These are phyloP conservation scores for Amaurobius ferox DNA, from an alignment of 2,888 invertebrate genomes.

Conservation along the genomic window DNA sequence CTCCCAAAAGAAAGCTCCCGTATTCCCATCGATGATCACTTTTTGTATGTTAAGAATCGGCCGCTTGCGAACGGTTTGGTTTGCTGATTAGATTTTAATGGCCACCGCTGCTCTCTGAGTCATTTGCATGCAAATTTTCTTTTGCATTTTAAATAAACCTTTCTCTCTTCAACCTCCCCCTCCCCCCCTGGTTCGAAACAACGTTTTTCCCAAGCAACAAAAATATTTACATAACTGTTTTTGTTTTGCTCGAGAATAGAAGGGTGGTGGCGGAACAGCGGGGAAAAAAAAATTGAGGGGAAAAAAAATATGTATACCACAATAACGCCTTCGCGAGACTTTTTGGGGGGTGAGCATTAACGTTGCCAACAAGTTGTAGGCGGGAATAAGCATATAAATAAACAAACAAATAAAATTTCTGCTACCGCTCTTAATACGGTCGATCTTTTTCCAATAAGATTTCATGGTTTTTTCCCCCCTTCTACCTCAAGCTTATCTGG, in stretches of 20 bases:
- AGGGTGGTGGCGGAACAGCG: background rate
- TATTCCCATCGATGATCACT: constrained; percentile 60
- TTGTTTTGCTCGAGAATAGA: constrained; percentile 9
- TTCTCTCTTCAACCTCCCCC: constrained; percentile 14
- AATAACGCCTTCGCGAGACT: constrained; percentile 64
- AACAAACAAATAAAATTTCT: constrained; percentile 34
- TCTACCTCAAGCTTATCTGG: constrained; percentile 3
- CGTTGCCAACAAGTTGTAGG: constrained; percentile 67
- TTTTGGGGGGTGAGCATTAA: constrained; percentile 48
- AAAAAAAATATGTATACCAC: constrained; percentile 2
- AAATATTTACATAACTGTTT: constrained; percentile 65
- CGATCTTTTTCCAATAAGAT: constrained; percentile 16
- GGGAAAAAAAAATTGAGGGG: background rate
- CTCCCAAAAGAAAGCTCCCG: background rate
- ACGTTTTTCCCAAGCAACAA: constrained; percentile 5
- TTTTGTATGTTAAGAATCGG: constrained; percentile 63
- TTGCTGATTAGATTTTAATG: constrained; percentile 71
- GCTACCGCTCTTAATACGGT: constrained; percentile 3
- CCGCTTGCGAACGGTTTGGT: constrained; percentile 46
- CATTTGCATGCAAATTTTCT: constrained; percentile 70
- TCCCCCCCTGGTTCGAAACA: background rate
- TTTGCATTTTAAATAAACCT: constrained; percentile 71
- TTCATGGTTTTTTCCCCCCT: constrained; percentile 10
- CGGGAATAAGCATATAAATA: constrained; percentile 44
- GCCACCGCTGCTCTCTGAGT: constrained; percentile 20